Conservation (phyloP, 2,113 vertebrate species). For the Melanotaenia duboulayi region DNA sequence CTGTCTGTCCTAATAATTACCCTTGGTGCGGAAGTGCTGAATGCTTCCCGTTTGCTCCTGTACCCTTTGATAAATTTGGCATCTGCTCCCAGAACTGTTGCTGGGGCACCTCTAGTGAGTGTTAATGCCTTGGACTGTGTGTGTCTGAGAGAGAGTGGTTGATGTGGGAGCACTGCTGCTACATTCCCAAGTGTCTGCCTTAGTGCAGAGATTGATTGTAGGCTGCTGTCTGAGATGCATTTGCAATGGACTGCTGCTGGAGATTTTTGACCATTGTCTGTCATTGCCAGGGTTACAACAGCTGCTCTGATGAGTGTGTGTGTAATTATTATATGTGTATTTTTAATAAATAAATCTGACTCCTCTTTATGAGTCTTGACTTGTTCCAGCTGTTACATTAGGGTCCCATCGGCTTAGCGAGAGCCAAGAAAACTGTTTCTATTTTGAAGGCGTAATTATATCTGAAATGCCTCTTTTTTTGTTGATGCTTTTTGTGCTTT, state of each 20-base stretch:
- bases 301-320: constrained; percentile 15
- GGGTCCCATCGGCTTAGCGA: constrained; percentile 14
- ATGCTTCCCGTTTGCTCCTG: constrained; percentile 34
- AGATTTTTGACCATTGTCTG: constrained; percentile 51
- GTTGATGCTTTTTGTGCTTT: constrained; percentile 23
- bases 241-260: constrained; percentile 38
- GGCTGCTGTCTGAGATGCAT: constrained; percentile 59
- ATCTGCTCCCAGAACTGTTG: constrained; percentile 34
- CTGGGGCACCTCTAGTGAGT: constrained; percentile 43
- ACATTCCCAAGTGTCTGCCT: constrained; percentile 37
- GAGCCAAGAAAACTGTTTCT: not conserved
- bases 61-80: constrained; percentile 57
- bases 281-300: constrained; percentile 19
- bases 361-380: constrained; percentile 32
- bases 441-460: constrained; percentile 18
- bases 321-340: constrained; percentile 9
- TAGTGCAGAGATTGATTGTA: constrained; percentile 59
- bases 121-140: constrained; percentile 25
- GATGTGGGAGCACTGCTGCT: constrained; percentile 15
- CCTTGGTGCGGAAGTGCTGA: constrained; percentile 28
- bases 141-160: constrained; percentile 37
- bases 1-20: constrained; percentile 55
- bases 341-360: constrained; percentile 37
- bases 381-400: constrained; percentile 33
- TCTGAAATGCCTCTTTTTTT: not conserved